These are phyloP conservation scores for Drosophila mayri DNA, from an alignment of 1,140 invertebrate genomes.

Conservation along the genomic window DNA sequence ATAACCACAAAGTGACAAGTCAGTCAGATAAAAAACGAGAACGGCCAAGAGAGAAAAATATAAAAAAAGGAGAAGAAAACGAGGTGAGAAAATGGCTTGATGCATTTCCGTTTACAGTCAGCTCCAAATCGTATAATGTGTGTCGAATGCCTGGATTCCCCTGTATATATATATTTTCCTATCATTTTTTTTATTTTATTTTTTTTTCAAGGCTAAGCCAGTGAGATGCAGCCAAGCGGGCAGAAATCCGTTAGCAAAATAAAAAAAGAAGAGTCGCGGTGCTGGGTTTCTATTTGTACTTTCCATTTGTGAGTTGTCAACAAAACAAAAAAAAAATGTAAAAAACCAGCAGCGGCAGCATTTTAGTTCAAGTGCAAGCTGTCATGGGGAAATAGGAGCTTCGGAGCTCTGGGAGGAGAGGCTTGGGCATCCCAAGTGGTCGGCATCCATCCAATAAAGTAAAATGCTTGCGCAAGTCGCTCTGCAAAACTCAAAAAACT, in stretches of 20 bases:
- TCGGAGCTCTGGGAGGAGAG: not conserved
- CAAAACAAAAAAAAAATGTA: constrained; percentile 7
- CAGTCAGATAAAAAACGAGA: constrained; percentile 42
- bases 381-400: constrained; percentile 45
- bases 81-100: constrained; percentile 57
- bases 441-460: constrained; percentile 67
- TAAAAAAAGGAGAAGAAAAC: constrained; percentile 14
- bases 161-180: not conserved
- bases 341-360: constrained; percentile 50
- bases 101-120: constrained; percentile 47
- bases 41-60: not conserved
- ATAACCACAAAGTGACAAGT: constrained; percentile 46
- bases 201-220: constrained; percentile 45
- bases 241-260: constrained; percentile 39
- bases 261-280: constrained; percentile 15
- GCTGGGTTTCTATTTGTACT: constrained; percentile 81
- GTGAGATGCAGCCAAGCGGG: constrained; percentile 31
- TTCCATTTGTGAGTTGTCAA: constrained; percentile 69
- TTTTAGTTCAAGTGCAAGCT: constrained; percentile 80
- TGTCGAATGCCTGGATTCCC: constrained; percentile 9
- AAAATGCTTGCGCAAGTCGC: constrained; percentile 78
- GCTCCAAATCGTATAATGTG: constrained; percentile 42
- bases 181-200: not conserved
- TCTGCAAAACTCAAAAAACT: constrained; percentile 51
- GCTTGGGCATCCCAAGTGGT: constrained; percentile 40